Conservation (phyloP, 2,888 invertebrate species). For the Bedellia somnulentella region DNA sequence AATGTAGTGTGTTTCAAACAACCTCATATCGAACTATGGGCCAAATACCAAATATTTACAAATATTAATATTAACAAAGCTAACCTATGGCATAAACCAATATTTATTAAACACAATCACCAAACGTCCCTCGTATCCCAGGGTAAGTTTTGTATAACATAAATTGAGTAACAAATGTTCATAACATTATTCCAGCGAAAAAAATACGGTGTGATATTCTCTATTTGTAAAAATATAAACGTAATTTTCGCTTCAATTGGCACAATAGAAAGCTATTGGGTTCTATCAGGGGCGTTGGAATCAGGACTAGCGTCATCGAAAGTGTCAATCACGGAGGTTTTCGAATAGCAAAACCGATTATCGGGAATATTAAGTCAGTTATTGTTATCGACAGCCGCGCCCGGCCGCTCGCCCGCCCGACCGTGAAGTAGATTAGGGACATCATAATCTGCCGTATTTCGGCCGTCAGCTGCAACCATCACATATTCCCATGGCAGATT, state of each 20-base stretch:
- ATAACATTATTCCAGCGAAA: too few relatives aligned
- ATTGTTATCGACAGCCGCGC: conserved; percentile 53
- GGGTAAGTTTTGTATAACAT: too few relatives aligned
- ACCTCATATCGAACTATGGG: too few relatives aligned
- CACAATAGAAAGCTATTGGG: conserved; percentile 22
- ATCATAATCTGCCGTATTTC: conserved; percentile 54
- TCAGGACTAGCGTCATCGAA: conserved; percentile 42
- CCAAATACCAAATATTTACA: too few relatives aligned
- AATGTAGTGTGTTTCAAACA: too few relatives aligned
- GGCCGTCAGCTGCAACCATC: conserved; percentile 54
- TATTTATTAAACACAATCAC: too few relatives aligned
- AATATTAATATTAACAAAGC: too few relatives aligned
- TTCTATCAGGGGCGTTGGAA: too few relatives aligned
- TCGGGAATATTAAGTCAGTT: conserved; percentile 56
- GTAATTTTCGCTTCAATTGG: conserved; percentile 1
- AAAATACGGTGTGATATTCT: too few relatives aligned
- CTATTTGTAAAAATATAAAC: conserved; percentile 1
- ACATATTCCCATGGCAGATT: conserved; percentile 21
- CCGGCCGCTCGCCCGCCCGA: conserved; percentile 34
- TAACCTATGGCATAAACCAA: too few relatives aligned
- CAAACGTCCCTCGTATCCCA: too few relatives aligned
- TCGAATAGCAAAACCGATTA: conserved; percentile 58
- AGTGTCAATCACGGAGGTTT: conserved; percentile 58
- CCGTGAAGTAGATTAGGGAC: conserved; percentile 58
- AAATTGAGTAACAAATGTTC: too few relatives aligned